phyloP scores from a whole-genome alignment of 2,888 invertebrate genomes.

The Mythimna vitellina region DNA sequence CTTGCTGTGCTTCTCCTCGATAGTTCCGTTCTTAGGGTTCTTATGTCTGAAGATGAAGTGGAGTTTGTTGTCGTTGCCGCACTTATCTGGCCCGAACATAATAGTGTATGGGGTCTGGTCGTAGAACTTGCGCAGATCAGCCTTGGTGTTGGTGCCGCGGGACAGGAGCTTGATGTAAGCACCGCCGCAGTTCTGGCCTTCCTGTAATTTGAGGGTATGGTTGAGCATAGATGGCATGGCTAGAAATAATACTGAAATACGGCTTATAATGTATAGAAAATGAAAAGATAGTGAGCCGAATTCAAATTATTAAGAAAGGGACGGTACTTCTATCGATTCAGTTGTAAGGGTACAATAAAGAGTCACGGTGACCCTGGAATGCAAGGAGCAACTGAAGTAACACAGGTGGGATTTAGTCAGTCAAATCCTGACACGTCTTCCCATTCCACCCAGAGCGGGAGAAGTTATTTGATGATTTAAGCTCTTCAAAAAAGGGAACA shows the following conservation, averaged over 20 bases:
- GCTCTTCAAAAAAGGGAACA: too few species aligned
- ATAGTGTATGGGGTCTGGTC: constrained; percentile 99
- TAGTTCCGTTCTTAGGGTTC: constrained; percentile 97
- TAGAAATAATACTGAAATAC: not conserved
- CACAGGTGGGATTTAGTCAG: too few species aligned
- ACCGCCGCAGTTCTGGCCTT: constrained; percentile 99
- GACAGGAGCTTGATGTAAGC: constrained; percentile 98
- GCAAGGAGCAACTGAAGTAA: too few species aligned
- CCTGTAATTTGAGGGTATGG: constrained; percentile 88
- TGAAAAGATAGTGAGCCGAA: too few species aligned
- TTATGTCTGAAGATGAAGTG: constrained; percentile 98
- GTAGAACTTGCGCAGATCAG: constrained; percentile 95
- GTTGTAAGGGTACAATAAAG: too few species aligned
- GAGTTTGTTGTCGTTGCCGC: constrained; percentile 98
- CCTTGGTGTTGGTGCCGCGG: constrained; percentile 90
- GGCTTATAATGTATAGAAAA: not conserved
- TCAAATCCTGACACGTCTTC: too few species aligned
- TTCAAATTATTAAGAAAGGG: too few species aligned
- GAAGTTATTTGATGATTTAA: too few species aligned
- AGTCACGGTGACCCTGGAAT: too few species aligned
- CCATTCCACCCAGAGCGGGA: too few species aligned
- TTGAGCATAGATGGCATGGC: not conserved
- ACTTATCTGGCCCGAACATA: constrained; percentile 99
- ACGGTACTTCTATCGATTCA: too few species aligned
- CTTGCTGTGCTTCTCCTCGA: constrained; percentile 99